Conservation (phyloP, 2,797 vertebrate species). For the Danio choprae region DNA sequence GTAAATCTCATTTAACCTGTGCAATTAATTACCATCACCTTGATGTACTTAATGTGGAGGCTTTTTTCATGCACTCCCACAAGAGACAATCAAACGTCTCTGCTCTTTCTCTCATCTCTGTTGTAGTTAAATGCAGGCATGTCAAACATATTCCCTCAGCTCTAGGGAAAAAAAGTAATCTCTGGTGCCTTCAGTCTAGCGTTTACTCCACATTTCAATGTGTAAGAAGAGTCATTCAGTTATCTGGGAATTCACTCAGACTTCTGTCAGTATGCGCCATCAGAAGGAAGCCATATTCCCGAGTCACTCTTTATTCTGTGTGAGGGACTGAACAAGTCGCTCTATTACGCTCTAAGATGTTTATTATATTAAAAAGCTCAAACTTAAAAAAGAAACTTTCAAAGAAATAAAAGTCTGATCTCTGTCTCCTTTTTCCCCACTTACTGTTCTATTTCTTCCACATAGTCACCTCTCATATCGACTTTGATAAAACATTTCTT, state of each 20-base stretch:
- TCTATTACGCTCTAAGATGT: no score
- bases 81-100: not conserved
- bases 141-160: slow-evolving; percentile 25
- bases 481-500: slow-evolving; percentile 38
- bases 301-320: slow-evolving; percentile 25
- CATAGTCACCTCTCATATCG: slow-evolving; percentile 4
- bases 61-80: not conserved
- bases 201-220: slow-evolving; percentile 29
- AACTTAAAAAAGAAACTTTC: slow-evolving; percentile 11
- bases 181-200: slow-evolving; percentile 17
- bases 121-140: slow-evolving; percentile 31
- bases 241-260: slow-evolving; percentile 14
- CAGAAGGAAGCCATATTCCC: slow-evolving; percentile 15
- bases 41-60: not conserved
- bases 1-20: slow-evolving; percentile 1
- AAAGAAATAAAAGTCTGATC: slow-evolving; percentile 8
- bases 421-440: not conserved
- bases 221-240: slow-evolving; percentile 18
- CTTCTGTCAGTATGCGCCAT: not conserved
- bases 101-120: not conserved
- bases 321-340: slow-evolving; percentile 31
- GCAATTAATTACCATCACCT: slow-evolving; percentile 11
- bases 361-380: slow-evolving; percentile 36
- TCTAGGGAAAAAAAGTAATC: slow-evolving; percentile 23
- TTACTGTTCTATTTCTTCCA: slow-evolving; percentile 14